These are phyloP conservation scores for Brachymystax lenok DNA, from an alignment of 2,797 vertebrate genomes.

Conservation along the genomic window DNA sequence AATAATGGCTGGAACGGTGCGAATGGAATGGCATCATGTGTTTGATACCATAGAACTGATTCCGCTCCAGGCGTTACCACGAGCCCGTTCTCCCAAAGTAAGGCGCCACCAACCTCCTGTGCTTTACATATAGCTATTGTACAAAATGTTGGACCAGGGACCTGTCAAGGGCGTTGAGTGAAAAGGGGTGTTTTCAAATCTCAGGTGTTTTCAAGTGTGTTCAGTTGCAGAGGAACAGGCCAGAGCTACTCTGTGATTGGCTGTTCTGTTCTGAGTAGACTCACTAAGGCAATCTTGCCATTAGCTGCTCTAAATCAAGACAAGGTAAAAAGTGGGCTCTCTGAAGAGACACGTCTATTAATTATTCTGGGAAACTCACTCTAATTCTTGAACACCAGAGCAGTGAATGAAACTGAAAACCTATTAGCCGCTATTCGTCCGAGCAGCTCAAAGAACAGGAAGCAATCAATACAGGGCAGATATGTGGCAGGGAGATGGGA, in stretches of 20 bases:
- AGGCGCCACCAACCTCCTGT: too few species aligned
- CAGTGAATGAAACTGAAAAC: constrained; percentile 33
- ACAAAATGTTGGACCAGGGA: too few species aligned
- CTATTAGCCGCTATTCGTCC: constrained; percentile 72
- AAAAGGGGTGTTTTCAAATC: not conserved
- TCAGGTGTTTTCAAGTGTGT: not conserved
- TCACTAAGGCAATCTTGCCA: not conserved
- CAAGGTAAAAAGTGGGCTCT: constrained; percentile 10
- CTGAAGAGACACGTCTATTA: constrained; percentile 71
- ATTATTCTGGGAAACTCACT: constrained; percentile 37
- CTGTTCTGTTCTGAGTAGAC: not conserved
- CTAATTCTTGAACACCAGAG: too few species aligned
- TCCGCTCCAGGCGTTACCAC: too few species aligned
- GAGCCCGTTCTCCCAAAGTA: too few species aligned
- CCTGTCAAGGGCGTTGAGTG: not conserved
- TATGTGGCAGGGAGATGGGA: not conserved
- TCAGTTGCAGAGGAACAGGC: not conserved
- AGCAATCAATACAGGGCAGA: not conserved
- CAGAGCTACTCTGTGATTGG: not conserved
- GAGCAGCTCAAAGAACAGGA: not conserved
- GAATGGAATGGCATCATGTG: too few species aligned
- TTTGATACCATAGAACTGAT: too few species aligned
- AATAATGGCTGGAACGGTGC: too few species aligned
- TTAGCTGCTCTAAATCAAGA: not conserved
- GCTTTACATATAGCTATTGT: not conserved